These are phyloP conservation scores for Montipora capitata DNA, from an alignment of 92 coral and sea anemone genomes.

Conservation along the genomic window DNA sequence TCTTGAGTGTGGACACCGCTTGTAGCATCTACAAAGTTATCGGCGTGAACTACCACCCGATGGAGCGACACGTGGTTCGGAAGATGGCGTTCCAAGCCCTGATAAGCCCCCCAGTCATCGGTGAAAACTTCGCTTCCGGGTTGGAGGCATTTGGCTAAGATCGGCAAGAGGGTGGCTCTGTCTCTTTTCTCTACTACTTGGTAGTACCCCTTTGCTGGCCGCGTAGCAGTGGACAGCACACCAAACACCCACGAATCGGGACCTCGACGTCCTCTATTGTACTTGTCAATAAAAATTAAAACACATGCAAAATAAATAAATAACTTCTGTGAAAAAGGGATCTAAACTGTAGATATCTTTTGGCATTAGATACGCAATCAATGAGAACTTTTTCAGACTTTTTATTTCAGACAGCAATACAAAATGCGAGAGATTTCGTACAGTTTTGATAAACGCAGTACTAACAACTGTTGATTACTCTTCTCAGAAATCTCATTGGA, in stretches of 20 bases:
- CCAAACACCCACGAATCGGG: slow-evolving; percentile 58
- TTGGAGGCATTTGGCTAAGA: slow-evolving; percentile 7
- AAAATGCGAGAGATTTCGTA: too few species aligned
- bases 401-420: too few species aligned
- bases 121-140: slow-evolving; percentile 50
- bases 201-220: slow-evolving; percentile 40
- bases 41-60: slow-evolving; percentile 37
- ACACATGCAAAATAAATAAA: not conserved
- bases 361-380: too few species aligned
- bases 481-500: too few species aligned
- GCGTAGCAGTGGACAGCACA: slow-evolving; percentile 2
- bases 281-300: not conserved
- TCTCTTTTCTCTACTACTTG: slow-evolving; percentile 51
- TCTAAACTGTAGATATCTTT: too few species aligned
- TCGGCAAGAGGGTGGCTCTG: slow-evolving; percentile 38
- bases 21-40: slow-evolving; percentile 39
- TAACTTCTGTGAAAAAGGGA: not conserved
- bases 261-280: slow-evolving; percentile 43
- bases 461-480: too few species aligned
- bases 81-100: slow-evolving; percentile 10
- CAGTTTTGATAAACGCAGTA: too few species aligned
- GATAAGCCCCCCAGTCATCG: slow-evolving; percentile 61
- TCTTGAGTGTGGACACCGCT: slow-evolving; percentile 60
- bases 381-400: too few species aligned
- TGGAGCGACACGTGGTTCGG: slow-evolving; percentile 29